Evolutionary conservation across 2,888 invertebrate species (phyloP), one percentile per base, ranked within the genome.

Genomic region (Drosophila vallismaia): DNA sequence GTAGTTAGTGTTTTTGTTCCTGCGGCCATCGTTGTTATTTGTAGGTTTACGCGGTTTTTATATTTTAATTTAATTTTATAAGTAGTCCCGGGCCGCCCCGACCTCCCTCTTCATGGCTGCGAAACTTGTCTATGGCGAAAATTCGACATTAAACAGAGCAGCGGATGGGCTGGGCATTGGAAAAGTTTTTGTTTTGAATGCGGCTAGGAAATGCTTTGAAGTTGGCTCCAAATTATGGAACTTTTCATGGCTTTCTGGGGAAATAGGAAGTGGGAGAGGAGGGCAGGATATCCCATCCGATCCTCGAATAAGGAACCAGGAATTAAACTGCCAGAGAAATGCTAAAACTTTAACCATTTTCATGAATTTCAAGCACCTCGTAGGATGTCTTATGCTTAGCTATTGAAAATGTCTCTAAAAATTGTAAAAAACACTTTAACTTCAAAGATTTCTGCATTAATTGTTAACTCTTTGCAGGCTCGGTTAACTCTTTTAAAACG

Each of bases 31-130:
- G 66, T 72, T 79, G 66, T 82, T 86, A 71, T 81, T 79, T 85
- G 82, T 75, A 67, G 80, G 80, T 76, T 82, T 86, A 76, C 78
- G 86, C 86, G 86, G 82, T 82, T 82, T 82, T 86, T 86, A 76
- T 82, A 86, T 86, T 83, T 85, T 80, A 86, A 83, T 86, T 83
- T 83, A 77, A 83, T 83, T 86, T 78, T 75, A 79, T 86, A 83
- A 82, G 82, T 77, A 75, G 74, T 63, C 54, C 33, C 9, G n/a
- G 31, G 8, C 29, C 49, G 40, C 14, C 19, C 12, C 9, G 10
- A 2, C 12, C 14, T 19, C 33, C n/a, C 14, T 1, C n/a, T 6
- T 12, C 12, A 10, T 28, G 12, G 5, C 55, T 40, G 40, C 19
- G 44, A 75, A 82, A 70, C 79, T 85, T 79, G 63, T 67, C 75